Conservation (phyloP, 2,797 vertebrate species). For the Kryptopterus vitreolus region DNA sequence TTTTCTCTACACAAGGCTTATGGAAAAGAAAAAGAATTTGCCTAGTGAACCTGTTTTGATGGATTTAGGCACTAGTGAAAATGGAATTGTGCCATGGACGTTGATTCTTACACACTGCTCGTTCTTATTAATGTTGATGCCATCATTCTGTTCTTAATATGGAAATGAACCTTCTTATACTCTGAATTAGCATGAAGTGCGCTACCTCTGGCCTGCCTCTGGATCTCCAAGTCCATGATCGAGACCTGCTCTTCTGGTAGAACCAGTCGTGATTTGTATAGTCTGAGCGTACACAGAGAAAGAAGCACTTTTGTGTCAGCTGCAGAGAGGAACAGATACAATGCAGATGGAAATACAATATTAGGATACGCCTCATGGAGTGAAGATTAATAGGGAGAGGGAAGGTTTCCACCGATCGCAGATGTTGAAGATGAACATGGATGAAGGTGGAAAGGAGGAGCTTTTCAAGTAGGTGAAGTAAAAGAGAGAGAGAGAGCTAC, state of each 20-base stretch:
- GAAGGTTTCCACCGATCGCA: not conserved
- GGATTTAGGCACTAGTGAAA: not conserved
- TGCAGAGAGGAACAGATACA: conserved; percentile 18
- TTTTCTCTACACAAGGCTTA: not conserved
- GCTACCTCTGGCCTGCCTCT: not conserved
- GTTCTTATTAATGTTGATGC: not conserved
- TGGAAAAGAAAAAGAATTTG: not conserved
- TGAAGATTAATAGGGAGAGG: not conserved
- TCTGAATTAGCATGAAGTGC: not conserved
- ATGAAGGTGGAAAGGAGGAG: not conserved
- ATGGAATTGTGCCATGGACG: not conserved
- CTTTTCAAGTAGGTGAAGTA: not conserved
- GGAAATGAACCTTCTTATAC: not conserved
- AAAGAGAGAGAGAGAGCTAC: not conserved
- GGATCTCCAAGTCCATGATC: not conserved
- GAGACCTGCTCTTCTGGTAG: conserved; percentile 52
- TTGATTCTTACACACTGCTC: not conserved
- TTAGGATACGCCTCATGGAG: conserved; percentile 34
- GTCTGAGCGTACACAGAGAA: conserved; percentile 23
- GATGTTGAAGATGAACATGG: conserved; percentile 2
- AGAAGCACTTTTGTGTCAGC: conserved; percentile 38
- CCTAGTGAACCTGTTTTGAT: not conserved
- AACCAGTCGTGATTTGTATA: conserved; percentile 47
- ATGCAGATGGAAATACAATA: conserved; percentile 41
- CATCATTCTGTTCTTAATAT: not conserved